A percentile compares a stretch with the other conserved stretches of the same genome.
These are phyloP conservation scores for Hirtodrosophila confusa DNA, from an alignment of 2,888 invertebrate species.

Conservation along the genomic window DNA sequence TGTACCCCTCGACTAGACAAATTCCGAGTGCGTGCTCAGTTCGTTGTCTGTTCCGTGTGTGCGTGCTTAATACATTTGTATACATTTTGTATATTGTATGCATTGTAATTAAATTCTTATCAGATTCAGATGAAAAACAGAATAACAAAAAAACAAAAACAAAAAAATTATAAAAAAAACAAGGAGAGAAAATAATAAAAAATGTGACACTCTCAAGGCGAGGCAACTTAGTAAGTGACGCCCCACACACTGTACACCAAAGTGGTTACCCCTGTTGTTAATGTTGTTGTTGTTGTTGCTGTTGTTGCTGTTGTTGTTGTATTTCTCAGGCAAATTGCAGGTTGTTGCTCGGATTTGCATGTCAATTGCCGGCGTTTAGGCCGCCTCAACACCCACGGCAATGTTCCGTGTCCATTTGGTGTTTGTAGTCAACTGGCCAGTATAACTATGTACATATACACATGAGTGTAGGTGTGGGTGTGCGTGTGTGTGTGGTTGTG, in stretches of 20 bases:
- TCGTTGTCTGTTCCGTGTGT: slow-evolving; percentile 31
- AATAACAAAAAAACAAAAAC: slow-evolving; percentile 28
- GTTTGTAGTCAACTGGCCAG: slow-evolving; percentile 8
- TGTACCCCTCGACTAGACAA: slow-evolving; percentile 1
- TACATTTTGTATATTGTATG: slow-evolving; percentile 68
- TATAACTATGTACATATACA: neutral
- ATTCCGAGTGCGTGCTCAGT: slow-evolving; percentile 34
- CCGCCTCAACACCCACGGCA: slow-evolving; percentile 21
- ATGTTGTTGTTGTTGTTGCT: neutral
- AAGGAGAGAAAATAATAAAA: slow-evolving; percentile 1
- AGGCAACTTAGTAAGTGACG: slow-evolving; percentile 16
- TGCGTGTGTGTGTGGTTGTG: neutral
- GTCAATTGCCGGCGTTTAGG: slow-evolving; percentile 68
- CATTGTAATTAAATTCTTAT: slow-evolving; percentile 78
- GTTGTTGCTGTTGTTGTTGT: neutral
- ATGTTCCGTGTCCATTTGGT: slow-evolving; percentile 16
- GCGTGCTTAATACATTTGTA: slow-evolving; percentile 67
- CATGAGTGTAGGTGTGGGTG: neutral
- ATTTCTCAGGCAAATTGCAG: slow-evolving; percentile 48
- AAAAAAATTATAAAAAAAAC: slow-evolving; percentile 13
- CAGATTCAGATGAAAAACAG: slow-evolving; percentile 60
- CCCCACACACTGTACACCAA: neutral
- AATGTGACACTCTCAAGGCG: slow-evolving; percentile 23
- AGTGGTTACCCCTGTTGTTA: neutral
- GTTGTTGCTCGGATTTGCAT: slow-evolving; percentile 60